Percentiles rank a stretch among this genome's conserved stretches.
These are phyloP conservation scores for Vireo griseus DNA, from an alignment of 2,797 vertebrate genomes.

Conservation along the genomic window DNA sequence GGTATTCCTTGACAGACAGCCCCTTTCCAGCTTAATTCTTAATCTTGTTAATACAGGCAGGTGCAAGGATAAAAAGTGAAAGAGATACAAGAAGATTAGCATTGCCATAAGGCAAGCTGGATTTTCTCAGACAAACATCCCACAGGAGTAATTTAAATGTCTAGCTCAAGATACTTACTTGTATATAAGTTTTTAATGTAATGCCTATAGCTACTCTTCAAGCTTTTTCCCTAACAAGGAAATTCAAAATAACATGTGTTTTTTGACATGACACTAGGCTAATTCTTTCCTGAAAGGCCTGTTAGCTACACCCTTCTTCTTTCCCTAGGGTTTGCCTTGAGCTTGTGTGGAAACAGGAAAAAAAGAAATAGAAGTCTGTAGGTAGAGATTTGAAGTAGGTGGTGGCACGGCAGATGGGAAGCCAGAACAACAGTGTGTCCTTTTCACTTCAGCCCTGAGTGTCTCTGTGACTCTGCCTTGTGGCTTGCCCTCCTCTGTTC, in stretches of 20 bases:
- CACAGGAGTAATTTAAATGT: not conserved
- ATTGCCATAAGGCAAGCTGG: not conserved
- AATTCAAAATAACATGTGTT: not conserved
- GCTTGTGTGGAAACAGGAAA: not conserved
- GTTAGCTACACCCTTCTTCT: not conserved
- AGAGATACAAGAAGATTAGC: constrained; percentile 37
- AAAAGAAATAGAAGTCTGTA: not conserved
- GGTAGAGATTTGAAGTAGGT: not conserved
- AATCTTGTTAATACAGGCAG: constrained; percentile 56
- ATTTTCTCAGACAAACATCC: not conserved
- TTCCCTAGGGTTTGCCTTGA: not conserved
- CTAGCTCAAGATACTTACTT: not conserved
- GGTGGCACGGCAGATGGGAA: not conserved
- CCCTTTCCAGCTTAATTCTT: constrained; percentile 20
- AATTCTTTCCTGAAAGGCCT: not conserved
- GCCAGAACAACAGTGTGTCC: rapidly evolving
- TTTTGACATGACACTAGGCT: not conserved
- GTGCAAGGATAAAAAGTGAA: constrained; percentile 45
- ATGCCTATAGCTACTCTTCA: not conserved
- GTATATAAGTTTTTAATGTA: not conserved
- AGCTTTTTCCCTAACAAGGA: not conserved
- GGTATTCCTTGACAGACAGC: not conserved
- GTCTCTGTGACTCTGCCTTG: not conserved
- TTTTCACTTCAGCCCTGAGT: not conserved
- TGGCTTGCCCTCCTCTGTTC: not conserved